Conservation (phyloP, 2,888 invertebrate species). For the Carcina quercana region DNA sequence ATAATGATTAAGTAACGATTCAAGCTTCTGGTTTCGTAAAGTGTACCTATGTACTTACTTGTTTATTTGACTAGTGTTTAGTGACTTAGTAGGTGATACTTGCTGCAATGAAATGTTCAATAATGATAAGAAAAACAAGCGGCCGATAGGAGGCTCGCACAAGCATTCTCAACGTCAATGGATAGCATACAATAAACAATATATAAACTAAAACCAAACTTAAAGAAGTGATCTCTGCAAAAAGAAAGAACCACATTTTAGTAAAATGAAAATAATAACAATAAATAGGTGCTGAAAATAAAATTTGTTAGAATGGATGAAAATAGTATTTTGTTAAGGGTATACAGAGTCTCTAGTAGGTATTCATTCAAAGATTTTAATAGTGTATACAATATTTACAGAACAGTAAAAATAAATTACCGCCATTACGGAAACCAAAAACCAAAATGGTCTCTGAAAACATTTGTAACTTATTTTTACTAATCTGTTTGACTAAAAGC, state of each 20-base stretch:
- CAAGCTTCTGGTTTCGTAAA: too few relatives aligned
- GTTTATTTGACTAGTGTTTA: conserved; percentile 60
- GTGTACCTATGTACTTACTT: conserved; percentile 53
- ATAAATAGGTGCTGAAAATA: conserved; percentile 2
- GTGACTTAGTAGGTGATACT: conserved; percentile 72
- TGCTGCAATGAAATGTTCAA: conserved; percentile 69
- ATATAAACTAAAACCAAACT: conserved; percentile 10
- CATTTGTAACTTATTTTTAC: too few relatives aligned
- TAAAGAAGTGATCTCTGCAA: conserved; percentile 24
- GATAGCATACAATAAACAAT: conserved; percentile 19
- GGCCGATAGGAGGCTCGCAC: conserved; percentile 38
- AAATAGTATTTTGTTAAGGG: too few relatives aligned
- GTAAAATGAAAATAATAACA: conserved; percentile 11
- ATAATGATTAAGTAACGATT: too few relatives aligned
- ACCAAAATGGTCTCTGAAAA: too few relatives aligned
- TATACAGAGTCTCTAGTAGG: too few relatives aligned
- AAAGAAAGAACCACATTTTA: conserved; percentile 17
- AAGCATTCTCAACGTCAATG: conserved; percentile 35
- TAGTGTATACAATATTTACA: too few relatives aligned
- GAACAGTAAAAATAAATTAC: too few relatives aligned
- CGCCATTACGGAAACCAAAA: too few relatives aligned
- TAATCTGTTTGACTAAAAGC: too few relatives aligned
- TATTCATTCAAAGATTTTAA: too few relatives aligned
- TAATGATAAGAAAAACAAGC: conserved; percentile 58
- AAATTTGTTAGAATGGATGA: too few relatives aligned